Conservation (phyloP, 2,113 vertebrate genomes). For the Tragelaphus scriptus region DNA sequence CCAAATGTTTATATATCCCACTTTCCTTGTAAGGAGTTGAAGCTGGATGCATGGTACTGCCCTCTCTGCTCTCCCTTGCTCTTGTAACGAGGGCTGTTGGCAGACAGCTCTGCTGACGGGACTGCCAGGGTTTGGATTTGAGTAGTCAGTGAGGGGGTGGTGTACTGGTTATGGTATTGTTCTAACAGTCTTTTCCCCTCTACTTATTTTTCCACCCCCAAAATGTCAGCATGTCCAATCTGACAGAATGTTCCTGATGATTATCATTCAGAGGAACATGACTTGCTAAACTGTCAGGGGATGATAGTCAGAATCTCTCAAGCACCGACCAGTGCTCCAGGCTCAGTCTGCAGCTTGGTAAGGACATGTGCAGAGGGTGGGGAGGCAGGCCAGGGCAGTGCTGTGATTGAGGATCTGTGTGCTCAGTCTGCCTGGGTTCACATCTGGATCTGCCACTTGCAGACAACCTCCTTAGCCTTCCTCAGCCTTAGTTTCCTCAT, state of each 20-base stretch:
- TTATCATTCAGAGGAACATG: conserved; percentile 49
- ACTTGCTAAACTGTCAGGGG: conserved; percentile 52
- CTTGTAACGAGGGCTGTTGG: conserved; percentile 24
- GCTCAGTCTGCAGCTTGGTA: not conserved
- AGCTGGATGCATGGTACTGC: conserved; percentile 30
- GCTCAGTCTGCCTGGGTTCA: not conserved
- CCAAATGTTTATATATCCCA: not conserved
- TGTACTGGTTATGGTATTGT: conserved; percentile 58
- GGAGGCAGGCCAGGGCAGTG: not conserved
- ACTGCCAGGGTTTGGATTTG: conserved; percentile 52
- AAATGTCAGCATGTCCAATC: conserved; percentile 67
- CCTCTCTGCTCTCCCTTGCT: not conserved
- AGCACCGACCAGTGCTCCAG: not conserved
- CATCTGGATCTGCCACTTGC: not conserved
- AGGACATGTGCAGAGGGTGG: not conserved
- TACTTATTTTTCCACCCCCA: conserved; percentile 68
- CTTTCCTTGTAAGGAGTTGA: conserved; percentile 48
- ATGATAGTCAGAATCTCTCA: conserved; percentile 10
- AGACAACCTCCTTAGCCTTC: not conserved
- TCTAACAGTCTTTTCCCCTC: conserved; percentile 57
- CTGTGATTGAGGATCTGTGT: not conserved
- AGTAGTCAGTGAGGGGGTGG: conserved; percentile 58
- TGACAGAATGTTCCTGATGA: conserved; percentile 69
- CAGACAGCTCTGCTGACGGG: conserved; percentile 32
- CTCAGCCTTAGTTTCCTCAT: not conserved